Conservation (phyloP, 2,113 vertebrate species). For the Ptilonorhynchus violaceus region DNA sequence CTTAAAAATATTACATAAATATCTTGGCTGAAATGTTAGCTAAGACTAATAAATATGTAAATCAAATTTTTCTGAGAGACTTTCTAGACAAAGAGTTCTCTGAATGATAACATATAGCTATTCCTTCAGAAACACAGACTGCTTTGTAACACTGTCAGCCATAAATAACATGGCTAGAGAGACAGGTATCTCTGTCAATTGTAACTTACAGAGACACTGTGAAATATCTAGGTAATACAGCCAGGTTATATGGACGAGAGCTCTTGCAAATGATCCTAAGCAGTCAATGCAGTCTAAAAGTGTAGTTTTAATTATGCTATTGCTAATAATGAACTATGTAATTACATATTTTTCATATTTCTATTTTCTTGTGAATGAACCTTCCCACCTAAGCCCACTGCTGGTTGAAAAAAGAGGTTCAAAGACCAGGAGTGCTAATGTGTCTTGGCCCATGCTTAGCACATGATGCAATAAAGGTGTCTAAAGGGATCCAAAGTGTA, state of each 20-base stretch:
- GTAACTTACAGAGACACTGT: neutral
- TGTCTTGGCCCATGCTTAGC: neutral
- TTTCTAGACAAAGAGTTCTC: neutral
- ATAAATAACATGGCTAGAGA: neutral
- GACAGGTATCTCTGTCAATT: neutral
- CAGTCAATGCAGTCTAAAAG: neutral
- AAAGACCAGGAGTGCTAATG: neutral
- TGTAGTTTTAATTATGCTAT: neutral
- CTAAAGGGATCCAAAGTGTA: neutral
- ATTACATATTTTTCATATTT: neutral
- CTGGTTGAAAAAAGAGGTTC: neutral
- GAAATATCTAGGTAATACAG: neutral
- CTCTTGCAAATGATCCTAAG: neutral
- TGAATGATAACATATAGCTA: neutral
- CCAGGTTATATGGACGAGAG: neutral
- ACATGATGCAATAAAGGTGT: accelerated
- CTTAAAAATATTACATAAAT: neutral
- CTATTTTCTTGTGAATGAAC: neutral
- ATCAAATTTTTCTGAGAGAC: neutral
- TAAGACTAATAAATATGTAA: neutral
- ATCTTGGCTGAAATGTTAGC: neutral
- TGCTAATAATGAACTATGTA: neutral
- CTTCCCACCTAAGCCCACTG: neutral
- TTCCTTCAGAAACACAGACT: neutral
- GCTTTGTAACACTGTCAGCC: neutral